Base-by-base conservation (phyloP, 1,140 invertebrate species). In the Drosophila kurseongensis region DNA sequence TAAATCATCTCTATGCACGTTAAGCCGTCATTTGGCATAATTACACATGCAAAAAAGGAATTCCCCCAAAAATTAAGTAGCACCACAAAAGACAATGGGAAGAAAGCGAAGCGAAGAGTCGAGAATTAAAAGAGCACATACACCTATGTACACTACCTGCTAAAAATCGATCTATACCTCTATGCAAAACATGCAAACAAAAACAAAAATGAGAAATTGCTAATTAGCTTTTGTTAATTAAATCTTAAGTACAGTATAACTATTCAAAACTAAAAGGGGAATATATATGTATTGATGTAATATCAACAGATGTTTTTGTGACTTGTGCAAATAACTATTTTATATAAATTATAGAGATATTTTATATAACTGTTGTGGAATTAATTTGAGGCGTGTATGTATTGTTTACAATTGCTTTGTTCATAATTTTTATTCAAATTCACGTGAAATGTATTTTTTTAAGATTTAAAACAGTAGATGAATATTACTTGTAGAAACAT, bases 61-160 rank as follows among this genome's bases (percentile, higher is more conserved):
- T 63, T 52, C 69, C 69, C 50, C 48, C 58, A 36, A 74, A 56
- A 74, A 32, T 54, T 61, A 61, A 71, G 14, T 54, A 74, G 71
- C 69, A 74, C 48, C 56, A 63, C 4, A 73, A 74, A 74, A 74
- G 68, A 74, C 69, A 74, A 74, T 55, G 57, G 12, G 65, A 73
- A 73, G 67, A 73, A 72, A 73, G 69, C 69, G 54, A 48, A 29
- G 54, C 51, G 29, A 18, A 16, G 29, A 40, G 38, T 8, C 35
- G 54, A 45, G 23, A 48, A 75, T 61, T 48, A 72, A 47, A 73
- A 74, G 52, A 35, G 47, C 44, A 73, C 41, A 68, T 69, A 57
- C 67, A 69, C 67, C 55, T 73, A 32, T 32, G 29, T 7, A 72
- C 68, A 73, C 51, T 71, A 71, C 65, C 65, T 71, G 51, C 52